A percentile compares a stretch with the other conserved stretches of the same genome.
Evolutionary conservation across 1,140 invertebrate genomes (phyloP).

Genomic region (Philotrypesis tridentata): DNA sequence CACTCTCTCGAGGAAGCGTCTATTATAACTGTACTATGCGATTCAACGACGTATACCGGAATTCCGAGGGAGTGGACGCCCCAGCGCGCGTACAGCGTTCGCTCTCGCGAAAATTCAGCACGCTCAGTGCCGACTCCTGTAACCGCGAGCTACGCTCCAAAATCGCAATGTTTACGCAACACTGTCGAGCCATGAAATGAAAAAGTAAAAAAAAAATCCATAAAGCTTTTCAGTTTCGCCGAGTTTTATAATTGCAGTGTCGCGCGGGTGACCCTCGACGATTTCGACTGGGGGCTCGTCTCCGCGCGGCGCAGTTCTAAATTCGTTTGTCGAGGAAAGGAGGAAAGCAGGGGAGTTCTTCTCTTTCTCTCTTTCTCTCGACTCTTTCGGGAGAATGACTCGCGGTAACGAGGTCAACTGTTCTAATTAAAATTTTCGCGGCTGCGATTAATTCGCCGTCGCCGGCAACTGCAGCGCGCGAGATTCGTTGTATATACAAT

Average conservation of each 20-base stretch:
- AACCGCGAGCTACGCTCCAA: neutral
- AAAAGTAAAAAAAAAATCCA: neutral
- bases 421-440: conserved; percentile 6
- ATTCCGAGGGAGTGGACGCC: neutral
- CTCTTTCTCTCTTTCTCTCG: neutral
- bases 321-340: neutral
- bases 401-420: conserved; percentile 1
- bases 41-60: neutral
- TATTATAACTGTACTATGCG: too few relatives aligned
- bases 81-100: too few relatives aligned
- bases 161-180: neutral
- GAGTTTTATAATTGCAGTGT: neutral
- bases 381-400: neutral
- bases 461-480: neutral
- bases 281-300: too few relatives aligned
- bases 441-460: neutral
- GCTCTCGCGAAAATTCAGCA: neutral
- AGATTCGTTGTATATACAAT: neutral
- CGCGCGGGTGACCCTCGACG: too few relatives aligned
- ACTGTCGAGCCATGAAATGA: neutral
- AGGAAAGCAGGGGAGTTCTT: neutral
- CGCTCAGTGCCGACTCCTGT: too few relatives aligned
- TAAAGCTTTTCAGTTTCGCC: neutral
- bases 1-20: too few relatives aligned
- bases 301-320: neutral